Percentiles rank a stretch among this genome's conserved stretches.
Conservation (phyloP, 23 tunicate species). For the Styela plicata region DNA sequence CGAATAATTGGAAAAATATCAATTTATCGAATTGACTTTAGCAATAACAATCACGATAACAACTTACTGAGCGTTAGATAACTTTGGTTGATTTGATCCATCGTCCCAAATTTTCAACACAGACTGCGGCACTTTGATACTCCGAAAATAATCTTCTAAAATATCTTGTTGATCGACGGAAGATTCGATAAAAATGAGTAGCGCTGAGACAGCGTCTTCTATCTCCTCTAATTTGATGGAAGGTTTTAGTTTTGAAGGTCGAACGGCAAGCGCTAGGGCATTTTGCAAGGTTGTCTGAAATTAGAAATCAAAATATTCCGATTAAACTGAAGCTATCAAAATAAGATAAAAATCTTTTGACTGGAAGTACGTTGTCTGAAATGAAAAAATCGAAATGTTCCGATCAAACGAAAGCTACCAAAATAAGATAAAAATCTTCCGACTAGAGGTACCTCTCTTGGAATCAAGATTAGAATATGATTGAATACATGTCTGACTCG, state of each 20-base stretch:
- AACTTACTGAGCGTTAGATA: neutral
- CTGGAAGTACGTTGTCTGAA: too few relatives aligned
- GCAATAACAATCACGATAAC: too few relatives aligned
- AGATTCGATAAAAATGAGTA: slow-evolving; percentile 27
- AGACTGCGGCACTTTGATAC: neutral
- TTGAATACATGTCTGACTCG: too few relatives aligned
- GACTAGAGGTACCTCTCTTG: too few relatives aligned
- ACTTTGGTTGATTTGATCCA: neutral
- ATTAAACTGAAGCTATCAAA: neutral
- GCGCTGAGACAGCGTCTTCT: slow-evolving; percentile 21
- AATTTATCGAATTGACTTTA: too few relatives aligned
- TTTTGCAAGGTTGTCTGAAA: slow-evolving; percentile 39
- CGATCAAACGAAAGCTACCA: too few relatives aligned
- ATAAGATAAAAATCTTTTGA: too few relatives aligned
- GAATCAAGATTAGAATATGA: too few relatives aligned
- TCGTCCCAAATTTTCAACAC: neutral
- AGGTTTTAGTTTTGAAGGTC: slow-evolving; percentile 47
- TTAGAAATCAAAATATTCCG: too few relatives aligned
- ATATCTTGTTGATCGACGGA: slow-evolving; percentile 14
- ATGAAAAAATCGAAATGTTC: too few relatives aligned
- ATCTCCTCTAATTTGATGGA: slow-evolving; percentile 36
- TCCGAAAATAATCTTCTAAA: neutral
- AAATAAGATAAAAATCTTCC: too few relatives aligned
- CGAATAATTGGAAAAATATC: too few relatives aligned
- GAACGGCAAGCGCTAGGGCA: slow-evolving; percentile 15